These are phyloP conservation scores for Pangasianodon gigas DNA, from an alignment of 2,113 vertebrate genomes.

Conservation along the genomic window DNA sequence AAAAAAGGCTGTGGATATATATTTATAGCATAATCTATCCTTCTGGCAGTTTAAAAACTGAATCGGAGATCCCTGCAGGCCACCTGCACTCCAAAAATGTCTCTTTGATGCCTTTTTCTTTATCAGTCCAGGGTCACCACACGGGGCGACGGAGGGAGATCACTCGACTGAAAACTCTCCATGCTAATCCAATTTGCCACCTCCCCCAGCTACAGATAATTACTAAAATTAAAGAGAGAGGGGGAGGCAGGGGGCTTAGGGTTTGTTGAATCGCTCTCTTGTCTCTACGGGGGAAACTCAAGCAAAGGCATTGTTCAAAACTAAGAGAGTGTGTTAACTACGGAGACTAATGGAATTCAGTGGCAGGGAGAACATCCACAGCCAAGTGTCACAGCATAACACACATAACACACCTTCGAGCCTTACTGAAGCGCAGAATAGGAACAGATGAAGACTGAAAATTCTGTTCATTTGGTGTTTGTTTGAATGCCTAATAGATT, in stretches of 20 bases:
- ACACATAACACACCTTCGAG: slow-evolving; percentile 17
- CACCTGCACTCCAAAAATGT: slow-evolving; percentile 71
- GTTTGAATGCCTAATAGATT: neutral
- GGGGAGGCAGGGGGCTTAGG: slow-evolving; percentile 63
- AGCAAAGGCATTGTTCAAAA: slow-evolving; percentile 74
- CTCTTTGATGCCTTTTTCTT: slow-evolving; percentile 61
- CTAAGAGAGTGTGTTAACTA: slow-evolving; percentile 80
- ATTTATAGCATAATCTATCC: slow-evolving; percentile 81
- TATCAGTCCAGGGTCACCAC: slow-evolving; percentile 91
- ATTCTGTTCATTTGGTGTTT: neutral
- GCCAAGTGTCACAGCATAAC: slow-evolving; percentile 21
- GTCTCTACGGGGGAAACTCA: slow-evolving; percentile 72
- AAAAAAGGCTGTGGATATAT: slow-evolving; percentile 82
- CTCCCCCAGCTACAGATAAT: slow-evolving; percentile 92
- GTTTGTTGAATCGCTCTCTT: slow-evolving; percentile 46
- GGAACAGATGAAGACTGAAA: neutral
- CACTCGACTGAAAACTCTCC: slow-evolving; percentile 87
- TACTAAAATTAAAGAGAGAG: slow-evolving; percentile 86
- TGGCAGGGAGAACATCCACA: slow-evolving; percentile 25
- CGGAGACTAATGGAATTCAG: slow-evolving; percentile 76
- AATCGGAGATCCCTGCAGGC: slow-evolving; percentile 88
- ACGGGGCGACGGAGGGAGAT: slow-evolving; percentile 85
- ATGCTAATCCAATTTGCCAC: slow-evolving; percentile 97
- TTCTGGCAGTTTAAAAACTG: slow-evolving; percentile 83
- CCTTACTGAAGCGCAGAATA: neutral